These are phyloP conservation scores for Nomada flava DNA, from an alignment of 2,888 invertebrate genomes.

Conservation along the genomic window DNA sequence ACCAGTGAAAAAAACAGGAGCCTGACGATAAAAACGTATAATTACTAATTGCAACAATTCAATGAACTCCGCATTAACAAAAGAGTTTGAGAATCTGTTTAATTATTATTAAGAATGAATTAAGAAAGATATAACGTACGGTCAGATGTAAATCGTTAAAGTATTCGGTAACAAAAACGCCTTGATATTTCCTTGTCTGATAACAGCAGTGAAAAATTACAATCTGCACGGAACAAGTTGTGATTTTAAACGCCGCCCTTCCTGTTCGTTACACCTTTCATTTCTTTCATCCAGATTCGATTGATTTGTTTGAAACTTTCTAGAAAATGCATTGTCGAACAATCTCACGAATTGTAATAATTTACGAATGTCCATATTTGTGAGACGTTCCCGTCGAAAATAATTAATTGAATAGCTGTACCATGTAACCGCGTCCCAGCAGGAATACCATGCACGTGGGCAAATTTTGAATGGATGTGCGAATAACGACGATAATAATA, in stretches of 20 bases:
- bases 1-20: no score
- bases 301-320: background rate
- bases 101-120: no score
- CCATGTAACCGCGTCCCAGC: background rate
- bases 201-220: background rate
- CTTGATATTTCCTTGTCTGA: background rate
- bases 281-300: background rate
- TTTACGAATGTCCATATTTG: no score
- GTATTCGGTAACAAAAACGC: background rate
- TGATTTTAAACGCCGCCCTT: background rate
- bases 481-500: slow-evolving; percentile 51
- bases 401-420: background rate
- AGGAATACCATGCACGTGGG: background rate
- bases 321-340: background rate
- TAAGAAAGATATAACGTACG: no score
- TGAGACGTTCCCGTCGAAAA: no score
- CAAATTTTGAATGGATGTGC: slow-evolving; percentile 35
- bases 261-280: background rate
- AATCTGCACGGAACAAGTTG: background rate
- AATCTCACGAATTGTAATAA: background rate
- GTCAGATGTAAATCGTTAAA: no score
- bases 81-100: no score
- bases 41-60: no score
- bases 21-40: no score
- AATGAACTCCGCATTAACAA: no score